Conservation (phyloP, 2,113 vertebrate genomes). For the Perca schrenkii region DNA sequence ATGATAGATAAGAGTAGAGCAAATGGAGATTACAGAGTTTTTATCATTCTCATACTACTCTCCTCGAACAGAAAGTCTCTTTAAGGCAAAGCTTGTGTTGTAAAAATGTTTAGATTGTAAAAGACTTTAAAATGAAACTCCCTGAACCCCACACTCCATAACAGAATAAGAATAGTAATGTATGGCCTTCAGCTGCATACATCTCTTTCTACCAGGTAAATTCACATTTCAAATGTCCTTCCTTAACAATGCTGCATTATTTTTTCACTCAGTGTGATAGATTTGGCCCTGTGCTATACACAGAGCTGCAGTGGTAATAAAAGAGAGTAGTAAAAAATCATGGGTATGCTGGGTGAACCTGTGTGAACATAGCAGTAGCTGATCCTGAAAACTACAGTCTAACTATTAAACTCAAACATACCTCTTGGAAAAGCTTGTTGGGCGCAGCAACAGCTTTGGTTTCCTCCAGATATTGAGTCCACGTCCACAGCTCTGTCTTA, state of each 20-base stretch:
- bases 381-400: neutral
- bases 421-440: constrained; percentile 95
- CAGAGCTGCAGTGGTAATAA: constrained; percentile 20
- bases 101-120: neutral
- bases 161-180: neutral
- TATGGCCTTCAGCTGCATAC: neutral
- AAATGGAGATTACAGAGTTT: constrained; percentile 8
- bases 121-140: neutral
- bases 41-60: neutral
- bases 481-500: constrained; percentile 94
- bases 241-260: neutral
- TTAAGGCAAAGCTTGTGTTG: neutral
- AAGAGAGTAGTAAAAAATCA: constrained; percentile 16
- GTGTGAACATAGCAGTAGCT: neutral
- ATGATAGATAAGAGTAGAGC: neutral
- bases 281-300: neutral
- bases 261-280: neutral
- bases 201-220: neutral
- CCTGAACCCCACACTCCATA: neutral
- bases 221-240: constrained; percentile 22
- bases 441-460: constrained; percentile 92
- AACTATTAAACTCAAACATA: constrained; percentile 66
- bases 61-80: neutral
- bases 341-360: neutral
- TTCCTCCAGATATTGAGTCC: constrained; percentile 93